Percentiles rank a stretch among this genome's conserved stretches.
Conservation (phyloP, 2,113 vertebrate species). For the Channa maculata region DNA sequence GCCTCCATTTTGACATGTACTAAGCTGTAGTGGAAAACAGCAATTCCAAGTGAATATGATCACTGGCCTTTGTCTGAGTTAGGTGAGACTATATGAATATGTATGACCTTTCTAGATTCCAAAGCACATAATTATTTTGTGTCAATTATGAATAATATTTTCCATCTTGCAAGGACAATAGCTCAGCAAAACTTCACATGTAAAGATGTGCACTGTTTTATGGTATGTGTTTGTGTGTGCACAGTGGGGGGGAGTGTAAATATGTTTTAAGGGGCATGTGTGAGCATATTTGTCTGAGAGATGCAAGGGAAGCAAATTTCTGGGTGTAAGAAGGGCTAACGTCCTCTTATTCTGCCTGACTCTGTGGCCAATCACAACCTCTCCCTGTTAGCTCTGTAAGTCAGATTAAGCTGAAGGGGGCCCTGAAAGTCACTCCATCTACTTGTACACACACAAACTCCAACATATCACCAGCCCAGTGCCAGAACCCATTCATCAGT, state of each 20-base stretch:
- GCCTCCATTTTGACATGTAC: slow-evolving; percentile 20
- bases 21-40: slow-evolving; percentile 22
- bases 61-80: slow-evolving; percentile 20
- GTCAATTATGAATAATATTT: slow-evolving; percentile 65
- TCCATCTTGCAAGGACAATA: slow-evolving; percentile 37
- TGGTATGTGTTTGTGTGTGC: slow-evolving; percentile 2
- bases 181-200: slow-evolving; percentile 18
- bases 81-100: slow-evolving; percentile 37
- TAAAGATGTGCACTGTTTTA: slow-evolving; percentile 25
- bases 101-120: slow-evolving; percentile 30
- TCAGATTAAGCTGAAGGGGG: slow-evolving; percentile 41
- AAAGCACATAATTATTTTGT: slow-evolving; percentile 46
- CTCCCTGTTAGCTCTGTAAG: slow-evolving; percentile 45
- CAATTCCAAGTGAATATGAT: slow-evolving; percentile 39
- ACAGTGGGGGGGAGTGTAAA: neutral
- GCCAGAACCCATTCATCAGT: slow-evolving; percentile 93
- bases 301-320: slow-evolving; percentile 32
- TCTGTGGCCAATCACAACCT: slow-evolving; percentile 58
- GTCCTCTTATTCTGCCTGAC: slow-evolving; percentile 51
- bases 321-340: slow-evolving; percentile 51
- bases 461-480: slow-evolving; percentile 61
- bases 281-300: slow-evolving; percentile 18
- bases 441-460: slow-evolving; percentile 21
- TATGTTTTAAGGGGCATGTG: slow-evolving; percentile 17
- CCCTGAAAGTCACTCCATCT: slow-evolving; percentile 30